Base-by-base conservation (phyloP, 2,888 invertebrate species). In the Yponomeuta evonymella region DNA sequence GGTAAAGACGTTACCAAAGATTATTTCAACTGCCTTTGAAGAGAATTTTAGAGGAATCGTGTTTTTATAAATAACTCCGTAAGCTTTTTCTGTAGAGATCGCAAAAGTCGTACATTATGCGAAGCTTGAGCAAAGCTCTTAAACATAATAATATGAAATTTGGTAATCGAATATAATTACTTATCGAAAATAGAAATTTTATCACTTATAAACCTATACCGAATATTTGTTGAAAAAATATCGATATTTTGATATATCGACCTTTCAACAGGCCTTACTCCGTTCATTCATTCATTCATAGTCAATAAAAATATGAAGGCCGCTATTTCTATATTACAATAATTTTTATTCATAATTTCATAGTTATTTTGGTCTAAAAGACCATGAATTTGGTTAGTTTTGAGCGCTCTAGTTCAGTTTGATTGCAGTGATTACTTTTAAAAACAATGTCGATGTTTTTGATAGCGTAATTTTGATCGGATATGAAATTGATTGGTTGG, bases 271-370 rank as follows among this genome's bases (percentile, higher is more conserved):
- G 36, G 15, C 15, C 63, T 2, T n/a, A 29, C 11, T 64, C 4
- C 62, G 62, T 43, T 64, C 64, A 30, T 2, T 64, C 64, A n/a
- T 12, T 63, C 63, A 63, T 29, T 64, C 64, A 65, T 23, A 29
- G 65, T 65, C 65, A 65, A 65, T 65, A 65, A 65, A 65, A 65
- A 65, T 64, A 65, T 65, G 33, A 64, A 33, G 29, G 29, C 33
- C 1, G 12, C 6, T 30, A 65, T 29, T 65, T 65, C 29, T 67
- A 67, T 23, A 23, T 15, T 33, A 67, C 5, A 23, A 1, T n/a
- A 36, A n/a, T n/a, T 67, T 67, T 36, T 6, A 43, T 48, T 43
- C 36, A 48, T 67, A 67, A 67, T n/a, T 36, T 36, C n/a, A 1
- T 2, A 23, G 67, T 43, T 48, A 6, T 36, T 67, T 12, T 23